A percentile compares a stretch with the other conserved stretches of the same genome.
These are phyloP conservation scores for Fringilla coelebs DNA, from an alignment of 2,797 vertebrate species.

Conservation along the genomic window DNA sequence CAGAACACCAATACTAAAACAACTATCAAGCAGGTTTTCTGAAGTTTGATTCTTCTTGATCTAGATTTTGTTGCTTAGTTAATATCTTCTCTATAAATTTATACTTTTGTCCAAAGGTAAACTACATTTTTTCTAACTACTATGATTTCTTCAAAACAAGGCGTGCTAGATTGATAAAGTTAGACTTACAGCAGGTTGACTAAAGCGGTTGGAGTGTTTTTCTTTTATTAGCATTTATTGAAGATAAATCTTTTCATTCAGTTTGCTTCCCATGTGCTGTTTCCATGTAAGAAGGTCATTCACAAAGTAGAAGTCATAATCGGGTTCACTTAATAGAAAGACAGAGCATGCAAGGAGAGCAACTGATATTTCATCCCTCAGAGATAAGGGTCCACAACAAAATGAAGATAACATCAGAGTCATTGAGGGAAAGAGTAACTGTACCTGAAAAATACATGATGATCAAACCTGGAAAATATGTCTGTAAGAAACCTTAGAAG, in stretches of 20 bases:
- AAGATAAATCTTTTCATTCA: neutral
- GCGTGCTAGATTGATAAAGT: neutral
- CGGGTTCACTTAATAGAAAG: neutral
- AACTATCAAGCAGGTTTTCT: neutral
- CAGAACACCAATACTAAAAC: neutral
- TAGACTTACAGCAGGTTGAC: neutral
- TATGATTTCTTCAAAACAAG: neutral
- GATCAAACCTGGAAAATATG: constrained; percentile 51
- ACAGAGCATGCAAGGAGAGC: constrained; percentile 22
- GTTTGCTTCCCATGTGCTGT: neutral
- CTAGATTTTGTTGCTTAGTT: neutral
- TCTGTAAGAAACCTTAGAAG: constrained; percentile 42
- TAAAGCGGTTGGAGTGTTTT: neutral
- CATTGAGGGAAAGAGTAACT: constrained; percentile 9
- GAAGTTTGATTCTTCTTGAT: neutral
- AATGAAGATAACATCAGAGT: constrained; percentile 55
- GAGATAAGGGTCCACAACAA: neutral
- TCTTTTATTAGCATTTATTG: neutral
- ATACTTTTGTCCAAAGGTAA: neutral
- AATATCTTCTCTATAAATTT: neutral
- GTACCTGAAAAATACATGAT: constrained; percentile 37
- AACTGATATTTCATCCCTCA: constrained; percentile 16
- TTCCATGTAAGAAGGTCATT: constrained; percentile 20
- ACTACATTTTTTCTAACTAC: neutral
- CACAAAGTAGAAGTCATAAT: neutral